Evolutionary conservation across 1,140 invertebrate species (phyloP), one percentile per base, ranked within the genome.

Genomic region (Drosophila kepulauana): DNA sequence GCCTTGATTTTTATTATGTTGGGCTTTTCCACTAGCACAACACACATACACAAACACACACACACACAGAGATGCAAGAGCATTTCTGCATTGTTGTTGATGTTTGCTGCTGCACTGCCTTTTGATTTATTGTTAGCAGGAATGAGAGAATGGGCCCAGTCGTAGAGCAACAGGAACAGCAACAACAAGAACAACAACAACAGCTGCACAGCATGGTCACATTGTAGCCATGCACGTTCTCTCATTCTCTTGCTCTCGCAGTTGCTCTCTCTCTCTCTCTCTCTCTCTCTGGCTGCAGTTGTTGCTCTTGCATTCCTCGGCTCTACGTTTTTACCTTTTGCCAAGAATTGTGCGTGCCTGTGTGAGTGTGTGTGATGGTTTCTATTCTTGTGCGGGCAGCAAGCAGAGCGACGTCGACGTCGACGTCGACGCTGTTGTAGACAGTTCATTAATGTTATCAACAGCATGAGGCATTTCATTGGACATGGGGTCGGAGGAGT

Each of bases 391-490:
- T 87, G 82, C 76, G 74, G 74, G 69, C 74, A 71, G 68, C 68
- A 69, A 13, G 10, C 35, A 38, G 35, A 13, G 35, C 35, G 10
- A 8, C 8, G 30, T 33, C 30, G 7, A 33, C 46, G 43, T 33
- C 66, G 48, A 28, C 66, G 54, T 25, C 73, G 67, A 33, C 43
- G 66, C 75, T 73, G 75, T 57, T 77, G 82, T 82, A 87, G 84
- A 88, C 84, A 87, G 84, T 87, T 87, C 77, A 87, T 87, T 87
- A 87, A 88, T 82, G 84, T 78, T 88, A 87, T 82, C 77, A 80
- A 75, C 77, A 76, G 75, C 51, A 59, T 77, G 67, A 64, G 51
- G 63, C 61, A 75, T 25, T 25, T 25, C 20, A 25, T 70, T 73
- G 73, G 70, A 68, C 67, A 52, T 63, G 63, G 61, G 61, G 61